Evolutionary conservation across 2,888 invertebrate species (phyloP), one percentile per base, ranked within the genome.

Genomic region (Drosophila merina): DNA sequence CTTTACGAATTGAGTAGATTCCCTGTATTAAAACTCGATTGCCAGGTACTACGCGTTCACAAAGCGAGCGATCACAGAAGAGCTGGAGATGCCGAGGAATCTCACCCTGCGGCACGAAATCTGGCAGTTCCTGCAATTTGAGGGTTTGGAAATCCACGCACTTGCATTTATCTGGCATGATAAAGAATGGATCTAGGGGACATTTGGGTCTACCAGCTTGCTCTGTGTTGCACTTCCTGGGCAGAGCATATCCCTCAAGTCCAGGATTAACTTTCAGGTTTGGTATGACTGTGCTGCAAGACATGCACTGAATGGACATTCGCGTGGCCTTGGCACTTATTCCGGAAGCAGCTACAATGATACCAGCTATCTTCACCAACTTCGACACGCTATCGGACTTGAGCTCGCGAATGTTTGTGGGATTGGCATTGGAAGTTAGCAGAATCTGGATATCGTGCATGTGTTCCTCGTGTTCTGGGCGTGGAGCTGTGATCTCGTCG

Each of bases 101-200:
- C 93, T 99, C 99, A 48, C 99, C 99, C 89, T 99, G 98, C 0
- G 92, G 92, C 5, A 97, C 96, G 73, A 94, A 95, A 91, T 99
- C 99, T 0, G 98, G 98, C 20, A 97, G 93, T 92, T 99, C 99
- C 93, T 99, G 99, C 9, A 99, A 92, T 91, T 99, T 99, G n/a
- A 99, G 91, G 0, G 97, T 95, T 94, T 99, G 99, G 90, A 97
- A 99, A 92, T 99, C 99, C 26, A 99, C 97, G 91, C 99, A 99
- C 78, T 95, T 94, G 92, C 99, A 99, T 92, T 98, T 98, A 91
- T 99, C 99, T 12, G 99, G 99, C 92, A 99, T 95, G 73, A 99
- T 98, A 91, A 98, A 98, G 91, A 97, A 99, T 1, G 99, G 99
- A 92, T 99, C 99, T 59, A 99, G 90, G 0, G 99, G 99, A 89